phyloP scores from a whole-genome alignment of 2,113 vertebrate species.

The Centropus unirufus region DNA sequence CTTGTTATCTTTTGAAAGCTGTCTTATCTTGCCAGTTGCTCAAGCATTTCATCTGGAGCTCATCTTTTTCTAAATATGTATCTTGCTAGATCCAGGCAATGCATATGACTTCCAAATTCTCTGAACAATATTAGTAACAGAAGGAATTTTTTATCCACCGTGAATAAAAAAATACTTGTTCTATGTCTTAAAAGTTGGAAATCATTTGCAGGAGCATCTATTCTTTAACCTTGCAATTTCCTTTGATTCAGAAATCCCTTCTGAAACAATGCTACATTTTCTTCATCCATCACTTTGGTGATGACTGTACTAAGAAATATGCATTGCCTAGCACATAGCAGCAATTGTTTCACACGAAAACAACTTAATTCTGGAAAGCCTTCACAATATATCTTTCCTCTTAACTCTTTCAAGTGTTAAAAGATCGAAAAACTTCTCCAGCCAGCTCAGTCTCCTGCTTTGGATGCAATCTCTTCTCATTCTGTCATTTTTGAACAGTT shows the following conservation, averaged over 20 bases:
- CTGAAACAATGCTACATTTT: background rate
- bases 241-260: constrained; percentile 10
- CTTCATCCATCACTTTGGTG: background rate
- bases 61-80: background rate
- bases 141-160: background rate
- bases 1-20: background rate
- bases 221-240: background rate
- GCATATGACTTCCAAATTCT: background rate
- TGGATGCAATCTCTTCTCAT: background rate
- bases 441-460: background rate
- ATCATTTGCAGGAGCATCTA: background rate
- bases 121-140: background rate
- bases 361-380: background rate
- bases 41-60: constrained; percentile 29
- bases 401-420: background rate
- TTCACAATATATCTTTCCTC: background rate
- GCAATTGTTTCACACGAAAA: background rate
- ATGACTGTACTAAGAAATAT: background rate
- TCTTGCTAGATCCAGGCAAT: background rate
- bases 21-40: constrained; percentile 35
- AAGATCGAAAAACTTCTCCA: background rate
- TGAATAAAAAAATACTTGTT: constrained; percentile 31
- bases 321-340: background rate
- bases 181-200: background rate
- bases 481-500: background rate